These are phyloP conservation scores for Gopherus flavomarginatus DNA, from an alignment of 2,113 vertebrate species.

Conservation along the genomic window DNA sequence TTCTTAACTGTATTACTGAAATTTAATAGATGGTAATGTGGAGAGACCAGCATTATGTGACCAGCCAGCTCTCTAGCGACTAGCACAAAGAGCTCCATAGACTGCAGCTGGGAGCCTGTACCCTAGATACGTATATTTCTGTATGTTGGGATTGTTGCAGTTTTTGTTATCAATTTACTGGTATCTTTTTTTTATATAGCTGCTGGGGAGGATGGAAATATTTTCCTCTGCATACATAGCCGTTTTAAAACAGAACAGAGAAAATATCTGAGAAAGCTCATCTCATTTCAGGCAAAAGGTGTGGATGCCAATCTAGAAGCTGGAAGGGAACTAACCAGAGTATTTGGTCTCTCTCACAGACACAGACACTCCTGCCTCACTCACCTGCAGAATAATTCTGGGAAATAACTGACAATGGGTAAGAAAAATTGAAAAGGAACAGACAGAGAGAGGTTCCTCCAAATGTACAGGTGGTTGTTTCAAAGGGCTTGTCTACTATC, in stretches of 20 bases:
- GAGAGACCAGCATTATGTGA: too few species aligned
- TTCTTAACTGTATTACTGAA: too few species aligned
- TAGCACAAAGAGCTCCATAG: background rate
- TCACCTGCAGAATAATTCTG: background rate
- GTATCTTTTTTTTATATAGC: background rate
- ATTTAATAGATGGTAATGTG: too few species aligned
- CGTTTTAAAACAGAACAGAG: background rate
- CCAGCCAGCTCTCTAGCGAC: too few species aligned
- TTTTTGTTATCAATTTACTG: background rate
- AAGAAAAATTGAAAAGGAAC: background rate
- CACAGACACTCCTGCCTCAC: background rate
- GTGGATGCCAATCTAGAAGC: accelerated
- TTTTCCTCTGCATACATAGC: accelerated
- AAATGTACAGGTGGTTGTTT: background rate
- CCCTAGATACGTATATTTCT: background rate
- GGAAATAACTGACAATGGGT: background rate
- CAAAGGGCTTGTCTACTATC: background rate
- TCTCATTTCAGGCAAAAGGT: background rate
- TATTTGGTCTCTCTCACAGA: background rate
- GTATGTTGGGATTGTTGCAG: background rate
- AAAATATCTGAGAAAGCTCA: background rate
- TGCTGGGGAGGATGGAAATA: background rate
- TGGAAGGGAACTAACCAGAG: background rate
- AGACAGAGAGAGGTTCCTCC: too few species aligned
- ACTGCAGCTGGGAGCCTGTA: background rate